These are phyloP conservation scores for Paralvinella palmiformis DNA, from an alignment of 1,140 invertebrate species.

Conservation along the genomic window DNA sequence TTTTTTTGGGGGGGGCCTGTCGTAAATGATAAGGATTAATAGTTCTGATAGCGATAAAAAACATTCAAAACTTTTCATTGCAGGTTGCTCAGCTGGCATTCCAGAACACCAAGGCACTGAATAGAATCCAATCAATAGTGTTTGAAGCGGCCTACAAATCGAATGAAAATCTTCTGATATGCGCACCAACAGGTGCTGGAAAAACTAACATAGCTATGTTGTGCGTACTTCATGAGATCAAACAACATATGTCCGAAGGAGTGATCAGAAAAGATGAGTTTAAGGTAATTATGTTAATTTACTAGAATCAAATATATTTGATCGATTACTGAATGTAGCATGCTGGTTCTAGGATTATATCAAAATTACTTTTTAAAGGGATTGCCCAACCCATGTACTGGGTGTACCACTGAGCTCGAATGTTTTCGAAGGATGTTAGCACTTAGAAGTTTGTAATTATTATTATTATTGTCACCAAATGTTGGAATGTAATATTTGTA, in stretches of 20 bases:
- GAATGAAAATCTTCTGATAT: slow-evolving; percentile 85
- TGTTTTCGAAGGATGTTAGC: background rate
- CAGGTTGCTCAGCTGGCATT: slow-evolving; percentile 58
- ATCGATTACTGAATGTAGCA: too few species aligned
- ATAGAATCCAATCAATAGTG: slow-evolving; percentile 93
- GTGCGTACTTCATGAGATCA: slow-evolving; percentile 82
- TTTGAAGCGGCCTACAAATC: slow-evolving; percentile 91
- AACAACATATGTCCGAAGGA: slow-evolving; percentile 65
- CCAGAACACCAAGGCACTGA: slow-evolving; percentile 75
- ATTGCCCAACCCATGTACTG: too few species aligned
- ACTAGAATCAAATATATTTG: background rate
- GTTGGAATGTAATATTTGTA: too few species aligned
- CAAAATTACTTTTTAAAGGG: too few species aligned
- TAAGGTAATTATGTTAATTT: slow-evolving; percentile 61
- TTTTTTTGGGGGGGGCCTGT: too few species aligned
- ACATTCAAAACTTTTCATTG: background rate
- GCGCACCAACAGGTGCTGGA: slow-evolving; percentile 49
- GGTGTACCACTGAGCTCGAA: too few species aligned
- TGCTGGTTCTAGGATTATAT: too few species aligned
- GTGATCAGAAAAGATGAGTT: slow-evolving; percentile 85
- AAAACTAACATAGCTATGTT: slow-evolving; percentile 99
- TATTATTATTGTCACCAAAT: too few species aligned
- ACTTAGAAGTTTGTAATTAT: background rate
- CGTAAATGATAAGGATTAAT: background rate
- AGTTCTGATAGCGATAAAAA: background rate